Conservation (phyloP, 2,888 invertebrate species). For the Nymphalis urticae region DNA sequence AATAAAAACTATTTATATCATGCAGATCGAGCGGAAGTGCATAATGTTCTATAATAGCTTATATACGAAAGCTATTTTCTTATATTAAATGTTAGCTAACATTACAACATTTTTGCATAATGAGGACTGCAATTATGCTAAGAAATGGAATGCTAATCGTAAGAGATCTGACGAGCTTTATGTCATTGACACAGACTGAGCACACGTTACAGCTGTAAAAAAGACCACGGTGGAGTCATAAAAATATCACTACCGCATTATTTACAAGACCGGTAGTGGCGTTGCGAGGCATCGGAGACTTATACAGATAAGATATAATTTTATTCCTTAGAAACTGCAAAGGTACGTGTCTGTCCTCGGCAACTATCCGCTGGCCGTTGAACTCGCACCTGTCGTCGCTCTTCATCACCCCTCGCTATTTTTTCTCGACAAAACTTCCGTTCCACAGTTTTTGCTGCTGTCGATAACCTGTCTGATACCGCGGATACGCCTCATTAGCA, state of each 20-base stretch:
- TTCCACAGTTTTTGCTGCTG: slow-evolving; percentile 70
- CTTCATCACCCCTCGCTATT: slow-evolving; percentile 69
- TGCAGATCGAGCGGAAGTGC: slow-evolving; percentile 30
- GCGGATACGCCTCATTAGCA: slow-evolving; percentile 76
- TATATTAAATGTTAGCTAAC: slow-evolving; percentile 36
- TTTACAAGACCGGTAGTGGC: slow-evolving; percentile 57
- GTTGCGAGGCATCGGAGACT: slow-evolving; percentile 48
- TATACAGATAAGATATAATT: slow-evolving; percentile 52
- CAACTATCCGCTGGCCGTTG: slow-evolving; percentile 60
- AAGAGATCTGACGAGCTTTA: slow-evolving; percentile 23
- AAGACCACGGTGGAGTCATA: slow-evolving; percentile 27
- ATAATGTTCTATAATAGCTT: slow-evolving; percentile 32
- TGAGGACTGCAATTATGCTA: slow-evolving; percentile 31
- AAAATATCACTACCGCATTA: slow-evolving; percentile 44
- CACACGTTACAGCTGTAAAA: slow-evolving; percentile 23
- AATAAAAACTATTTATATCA: slow-evolving; percentile 20
- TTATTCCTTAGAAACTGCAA: slow-evolving; percentile 56
- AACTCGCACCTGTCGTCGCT: slow-evolving; percentile 71
- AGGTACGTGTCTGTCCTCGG: slow-evolving; percentile 42
- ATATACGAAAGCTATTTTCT: slow-evolving; percentile 35
- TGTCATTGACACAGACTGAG: slow-evolving; percentile 29
- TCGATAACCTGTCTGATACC: slow-evolving; percentile 73
- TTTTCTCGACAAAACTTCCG: slow-evolving; percentile 74
- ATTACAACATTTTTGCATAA: slow-evolving; percentile 39
- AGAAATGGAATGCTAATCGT: slow-evolving; percentile 36